Evolutionary conservation across 2,797 vertebrate genomes (phyloP), one percentile per base, ranked within the genome.

Genomic region (Morus bassanus): DNA sequence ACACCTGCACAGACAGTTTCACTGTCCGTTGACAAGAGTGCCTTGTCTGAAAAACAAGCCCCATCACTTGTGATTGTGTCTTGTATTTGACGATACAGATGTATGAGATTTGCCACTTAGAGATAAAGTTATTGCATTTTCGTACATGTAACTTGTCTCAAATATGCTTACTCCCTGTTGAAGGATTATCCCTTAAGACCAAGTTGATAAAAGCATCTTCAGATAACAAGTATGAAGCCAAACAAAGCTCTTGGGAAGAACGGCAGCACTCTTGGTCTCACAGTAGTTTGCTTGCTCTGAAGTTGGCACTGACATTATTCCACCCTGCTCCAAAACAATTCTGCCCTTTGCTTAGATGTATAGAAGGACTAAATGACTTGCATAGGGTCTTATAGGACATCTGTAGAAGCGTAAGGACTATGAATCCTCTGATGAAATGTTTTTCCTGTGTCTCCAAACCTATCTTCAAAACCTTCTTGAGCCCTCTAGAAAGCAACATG

Each of bases 81-180:
- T 31, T 75, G 54, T 31, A 16, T 54, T 39, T 68, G 30, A 67
- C 19, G 28, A 28, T 51, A 45, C 27, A 59, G 23, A 28, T 74
- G 45, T 73, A 16, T 57, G 51, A 73, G 51, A 45, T 24, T 56
- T 57, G 45, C 7, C 11, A 35, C 15, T 65, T 41, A 63, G 10
- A 45, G 28, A 51, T 18, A 19, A 54, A 54, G 30, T 21, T 70
- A 16, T 4, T 70, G 28, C 35, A 46, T 67, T 69, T 86, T 77
- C 1, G 1, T 53, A 19, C 0, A 0, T 39, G 16, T 23, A 56
- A 28, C 67, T 64, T 25, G 43, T 25, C 18, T 64, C 31, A 48
- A 35, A 64, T 79, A 50, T 48, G 17, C 50, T 22, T 64, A 5
- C 21, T 61, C 13, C 19, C 22, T 22, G 22, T 35, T 74, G 53